phyloP scores from a whole-genome alignment of 2,797 vertebrate genomes.

The Cephalopachus bancanus region DNA sequence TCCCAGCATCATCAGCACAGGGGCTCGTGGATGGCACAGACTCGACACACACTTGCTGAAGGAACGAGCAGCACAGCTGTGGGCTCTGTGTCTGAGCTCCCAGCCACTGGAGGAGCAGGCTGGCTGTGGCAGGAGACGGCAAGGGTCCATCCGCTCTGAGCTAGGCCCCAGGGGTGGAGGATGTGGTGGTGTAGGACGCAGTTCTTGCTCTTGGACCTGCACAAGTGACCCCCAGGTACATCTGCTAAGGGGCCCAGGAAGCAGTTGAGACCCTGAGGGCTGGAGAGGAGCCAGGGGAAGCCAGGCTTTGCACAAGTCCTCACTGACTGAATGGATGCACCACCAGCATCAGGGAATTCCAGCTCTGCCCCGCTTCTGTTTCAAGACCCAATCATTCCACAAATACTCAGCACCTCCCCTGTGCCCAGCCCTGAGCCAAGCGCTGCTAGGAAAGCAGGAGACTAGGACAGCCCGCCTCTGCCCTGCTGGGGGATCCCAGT shows the following conservation, averaged over 20 bases:
- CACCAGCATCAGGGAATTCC: neutral
- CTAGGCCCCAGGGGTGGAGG: neutral
- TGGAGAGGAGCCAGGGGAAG: neutral
- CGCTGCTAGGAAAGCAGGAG: neutral
- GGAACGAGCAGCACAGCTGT: neutral
- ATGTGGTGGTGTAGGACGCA: conserved; percentile 49
- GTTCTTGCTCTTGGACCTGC: neutral
- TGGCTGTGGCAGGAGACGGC: neutral
- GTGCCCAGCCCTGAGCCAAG: neutral
- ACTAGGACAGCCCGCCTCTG: neutral
- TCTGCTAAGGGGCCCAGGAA: neutral
- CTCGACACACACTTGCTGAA: neutral
- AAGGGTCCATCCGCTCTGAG: neutral
- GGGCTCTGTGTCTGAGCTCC: neutral
- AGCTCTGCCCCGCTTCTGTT: neutral
- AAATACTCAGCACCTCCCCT: neutral
- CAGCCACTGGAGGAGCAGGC: neutral
- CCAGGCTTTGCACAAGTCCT: neutral
- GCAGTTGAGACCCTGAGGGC: neutral
- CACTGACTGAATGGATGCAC: neutral
- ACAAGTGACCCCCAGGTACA: neutral
- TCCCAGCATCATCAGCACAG: neutral
- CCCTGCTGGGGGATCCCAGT: neutral
- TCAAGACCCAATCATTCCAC: neutral
- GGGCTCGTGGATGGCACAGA: neutral